Evolutionary conservation across 2,113 vertebrate species (phyloP).

Genomic region (Tiliqua scincoides): DNA sequence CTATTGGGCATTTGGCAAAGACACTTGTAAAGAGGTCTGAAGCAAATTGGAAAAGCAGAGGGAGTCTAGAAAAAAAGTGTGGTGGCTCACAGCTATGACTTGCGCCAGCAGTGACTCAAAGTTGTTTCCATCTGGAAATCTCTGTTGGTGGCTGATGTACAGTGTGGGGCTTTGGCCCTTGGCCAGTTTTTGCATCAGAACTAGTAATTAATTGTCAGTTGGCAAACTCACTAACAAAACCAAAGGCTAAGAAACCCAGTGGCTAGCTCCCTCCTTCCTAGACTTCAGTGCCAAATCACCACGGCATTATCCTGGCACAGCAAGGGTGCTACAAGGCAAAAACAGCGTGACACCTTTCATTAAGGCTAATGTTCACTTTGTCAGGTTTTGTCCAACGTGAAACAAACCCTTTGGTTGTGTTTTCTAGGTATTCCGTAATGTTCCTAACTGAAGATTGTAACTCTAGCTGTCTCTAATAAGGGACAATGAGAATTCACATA

Average conservation of each 20-base stretch:
- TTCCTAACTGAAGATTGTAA: background rate
- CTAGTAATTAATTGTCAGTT: background rate
- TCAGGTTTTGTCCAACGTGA: background rate
- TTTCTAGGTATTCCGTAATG: background rate
- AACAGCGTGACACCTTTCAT: background rate
- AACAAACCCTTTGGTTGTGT: background rate
- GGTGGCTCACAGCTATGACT: background rate
- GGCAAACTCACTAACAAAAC: background rate
- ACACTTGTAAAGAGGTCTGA: background rate
- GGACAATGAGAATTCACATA: background rate
- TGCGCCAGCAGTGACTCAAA: background rate
- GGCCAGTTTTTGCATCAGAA: conserved; percentile 3
- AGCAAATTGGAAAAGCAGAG: background rate
- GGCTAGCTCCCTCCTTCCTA: background rate
- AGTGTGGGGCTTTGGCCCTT: background rate
- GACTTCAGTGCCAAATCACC: background rate
- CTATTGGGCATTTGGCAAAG: background rate
- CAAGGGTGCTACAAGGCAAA: background rate
- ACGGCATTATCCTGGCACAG: background rate
- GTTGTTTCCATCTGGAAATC: background rate
- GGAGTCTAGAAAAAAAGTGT: conserved; percentile 4
- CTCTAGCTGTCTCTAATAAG: background rate
- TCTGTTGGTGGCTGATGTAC: background rate
- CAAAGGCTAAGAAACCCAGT: background rate
- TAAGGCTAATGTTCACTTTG: conserved; percentile 2